phyloP scores from a whole-genome alignment of 2,113 vertebrate species.

The Lutjanus erythropterus region DNA sequence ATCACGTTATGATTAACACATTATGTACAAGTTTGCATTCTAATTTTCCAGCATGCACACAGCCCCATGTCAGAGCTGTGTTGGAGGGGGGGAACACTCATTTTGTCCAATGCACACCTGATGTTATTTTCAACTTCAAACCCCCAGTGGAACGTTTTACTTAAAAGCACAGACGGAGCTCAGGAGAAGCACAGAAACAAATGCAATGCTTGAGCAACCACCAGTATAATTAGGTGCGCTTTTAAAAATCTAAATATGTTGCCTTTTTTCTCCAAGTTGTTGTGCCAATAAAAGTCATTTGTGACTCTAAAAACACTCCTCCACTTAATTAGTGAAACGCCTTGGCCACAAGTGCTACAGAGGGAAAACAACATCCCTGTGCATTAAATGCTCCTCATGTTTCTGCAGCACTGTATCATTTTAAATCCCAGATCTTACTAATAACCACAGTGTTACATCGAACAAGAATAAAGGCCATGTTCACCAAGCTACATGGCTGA shows the following conservation, averaged over 20 bases:
- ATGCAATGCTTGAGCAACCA: constrained; percentile 42
- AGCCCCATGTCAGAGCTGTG: constrained; percentile 22
- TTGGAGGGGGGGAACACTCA: neutral
- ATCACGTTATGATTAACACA: constrained; percentile 17
- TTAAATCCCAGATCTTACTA: constrained; percentile 26
- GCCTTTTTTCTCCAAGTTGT: constrained; percentile 35
- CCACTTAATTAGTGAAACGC: constrained; percentile 56
- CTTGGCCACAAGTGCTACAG: constrained; percentile 28
- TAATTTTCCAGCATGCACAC: constrained; percentile 8
- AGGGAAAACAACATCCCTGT: constrained; percentile 46
- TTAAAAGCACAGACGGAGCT: constrained; percentile 58
- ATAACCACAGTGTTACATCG: constrained; percentile 12
- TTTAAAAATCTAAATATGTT: constrained; percentile 62
- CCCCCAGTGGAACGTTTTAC: constrained; percentile 39
- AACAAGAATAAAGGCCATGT: constrained; percentile 17
- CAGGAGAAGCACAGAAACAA: constrained; percentile 33
- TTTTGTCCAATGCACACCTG: constrained; percentile 49
- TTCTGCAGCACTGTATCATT: constrained; percentile 18
- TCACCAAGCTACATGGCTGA: constrained; percentile 10
- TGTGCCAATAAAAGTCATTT: constrained; percentile 51
- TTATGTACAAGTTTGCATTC: neutral
- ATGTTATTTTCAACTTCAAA: constrained; percentile 62
- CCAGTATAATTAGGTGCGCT: constrained; percentile 47
- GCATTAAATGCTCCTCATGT: constrained; percentile 18
- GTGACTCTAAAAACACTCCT: constrained; percentile 30